These are phyloP conservation scores for Lepidonotus clava DNA, from an alignment of 2,888 invertebrate genomes.

Conservation along the genomic window DNA sequence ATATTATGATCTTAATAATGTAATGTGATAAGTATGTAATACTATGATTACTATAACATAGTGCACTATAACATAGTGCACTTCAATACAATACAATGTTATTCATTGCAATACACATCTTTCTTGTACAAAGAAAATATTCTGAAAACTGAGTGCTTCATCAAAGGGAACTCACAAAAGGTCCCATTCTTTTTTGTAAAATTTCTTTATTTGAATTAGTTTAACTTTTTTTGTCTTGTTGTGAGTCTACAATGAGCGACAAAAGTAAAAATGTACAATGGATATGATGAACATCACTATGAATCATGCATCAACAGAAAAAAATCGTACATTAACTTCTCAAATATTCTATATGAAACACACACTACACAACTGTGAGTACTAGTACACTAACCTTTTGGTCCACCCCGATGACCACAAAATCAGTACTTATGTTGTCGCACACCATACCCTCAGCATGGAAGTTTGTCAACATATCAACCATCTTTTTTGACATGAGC, in stretches of 20 bases:
- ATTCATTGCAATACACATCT: background rate
- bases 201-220: too few species aligned
- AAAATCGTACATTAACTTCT: too few species aligned
- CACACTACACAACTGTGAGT: too few species aligned
- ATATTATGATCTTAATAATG: background rate
- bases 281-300: too few species aligned
- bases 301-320: too few species aligned
- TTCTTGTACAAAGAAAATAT: background rate
- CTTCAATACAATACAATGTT: background rate
- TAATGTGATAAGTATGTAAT: background rate
- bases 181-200: too few species aligned
- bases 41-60: background rate
- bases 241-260: too few species aligned
- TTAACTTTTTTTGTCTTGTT: too few species aligned
- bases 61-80: background rate
- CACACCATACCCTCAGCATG: slow-evolving; percentile 6
- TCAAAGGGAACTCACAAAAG: too few species aligned
- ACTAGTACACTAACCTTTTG: background rate
- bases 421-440: slow-evolving; percentile 2
- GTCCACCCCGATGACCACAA: background rate
- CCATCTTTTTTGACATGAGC: background rate
- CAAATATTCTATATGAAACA: too few species aligned
- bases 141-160: too few species aligned
- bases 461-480: background rate
- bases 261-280: too few species aligned